Conservation (phyloP, 1,140 invertebrate genomes). For the Oryzaephilus surinamensis region DNA sequence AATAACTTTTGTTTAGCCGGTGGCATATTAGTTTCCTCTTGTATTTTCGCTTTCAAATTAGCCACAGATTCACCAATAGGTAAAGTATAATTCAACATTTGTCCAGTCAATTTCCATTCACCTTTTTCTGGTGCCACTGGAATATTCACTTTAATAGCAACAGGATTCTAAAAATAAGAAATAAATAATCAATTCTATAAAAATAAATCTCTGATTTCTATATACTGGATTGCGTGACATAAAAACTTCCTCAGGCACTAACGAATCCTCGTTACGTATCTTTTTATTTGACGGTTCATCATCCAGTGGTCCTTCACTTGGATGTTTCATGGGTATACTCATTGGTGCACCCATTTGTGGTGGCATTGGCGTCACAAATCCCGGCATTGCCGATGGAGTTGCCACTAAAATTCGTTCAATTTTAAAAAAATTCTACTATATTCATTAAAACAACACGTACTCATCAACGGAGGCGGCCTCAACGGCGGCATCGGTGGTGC, state of each 20-base stretch:
- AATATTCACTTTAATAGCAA: constrained; percentile 67
- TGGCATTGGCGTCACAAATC: constrained; percentile 38
- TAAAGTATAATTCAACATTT: constrained; percentile 69
- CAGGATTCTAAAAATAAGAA: constrained; percentile 42
- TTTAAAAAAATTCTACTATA: background rate
- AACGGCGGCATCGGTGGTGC: constrained; percentile 51
- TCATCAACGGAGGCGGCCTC: constrained; percentile 50
- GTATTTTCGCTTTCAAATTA: constrained; percentile 79
- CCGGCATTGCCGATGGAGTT: constrained; percentile 41
- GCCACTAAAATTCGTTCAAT: constrained; percentile 22
- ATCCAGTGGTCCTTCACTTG: constrained; percentile 41
- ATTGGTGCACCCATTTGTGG: constrained; percentile 35
- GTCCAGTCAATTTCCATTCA: constrained; percentile 96
- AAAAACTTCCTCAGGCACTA: constrained; percentile 82
- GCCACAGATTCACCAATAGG: constrained; percentile 71
- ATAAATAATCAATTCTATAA: background rate
- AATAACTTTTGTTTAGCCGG: constrained; percentile 95
- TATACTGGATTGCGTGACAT: constrained; percentile 48
- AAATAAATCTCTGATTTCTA: constrained; percentile 3
- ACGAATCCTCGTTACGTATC: constrained; percentile 79
- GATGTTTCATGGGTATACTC: constrained; percentile 41
- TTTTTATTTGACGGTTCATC: constrained; percentile 86
- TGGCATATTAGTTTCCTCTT: constrained; percentile 86
- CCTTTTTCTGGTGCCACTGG: constrained; percentile 79
- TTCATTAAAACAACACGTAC: constrained; percentile 32